Conservation (phyloP, 2,888 invertebrate species). For the Idaea straminata region DNA sequence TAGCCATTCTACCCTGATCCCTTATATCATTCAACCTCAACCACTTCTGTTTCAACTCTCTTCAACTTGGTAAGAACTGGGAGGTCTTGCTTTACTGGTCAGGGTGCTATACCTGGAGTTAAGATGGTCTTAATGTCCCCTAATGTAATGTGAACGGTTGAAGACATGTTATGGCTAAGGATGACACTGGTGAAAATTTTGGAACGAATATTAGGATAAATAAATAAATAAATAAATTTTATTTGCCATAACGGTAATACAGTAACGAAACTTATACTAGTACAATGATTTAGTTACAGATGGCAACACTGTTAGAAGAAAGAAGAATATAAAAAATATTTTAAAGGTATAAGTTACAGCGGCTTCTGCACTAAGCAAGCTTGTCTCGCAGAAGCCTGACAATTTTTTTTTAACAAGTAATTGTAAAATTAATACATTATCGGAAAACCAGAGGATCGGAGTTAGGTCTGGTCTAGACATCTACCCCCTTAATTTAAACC, state of each 20-base stretch:
- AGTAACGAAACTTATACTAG: too few relatives aligned
- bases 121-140: conserved; percentile 16
- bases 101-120: conserved; percentile 11
- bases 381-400: too few relatives aligned
- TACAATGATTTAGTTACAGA: too few relatives aligned
- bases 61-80: neutral
- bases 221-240: neutral
- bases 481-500: neutral
- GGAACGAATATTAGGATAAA: neutral
- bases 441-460: too few relatives aligned
- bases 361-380: too few relatives aligned
- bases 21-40: neutral
- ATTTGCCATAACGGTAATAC: too few relatives aligned
- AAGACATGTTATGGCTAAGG: conserved; percentile 4
- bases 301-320: too few relatives aligned
- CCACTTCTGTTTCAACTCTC: neutral
- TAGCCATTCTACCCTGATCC: neutral
- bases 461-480: neutral
- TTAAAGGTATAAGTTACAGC: too few relatives aligned
- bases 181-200: neutral
- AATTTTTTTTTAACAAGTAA: too few relatives aligned
- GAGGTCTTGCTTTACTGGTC: conserved; percentile 9
- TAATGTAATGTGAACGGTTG: conserved; percentile 14
- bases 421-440: too few relatives aligned
- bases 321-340: too few relatives aligned